Conservation (phyloP, 2,113 vertebrate genomes). For the Apaloderma vittatum region DNA sequence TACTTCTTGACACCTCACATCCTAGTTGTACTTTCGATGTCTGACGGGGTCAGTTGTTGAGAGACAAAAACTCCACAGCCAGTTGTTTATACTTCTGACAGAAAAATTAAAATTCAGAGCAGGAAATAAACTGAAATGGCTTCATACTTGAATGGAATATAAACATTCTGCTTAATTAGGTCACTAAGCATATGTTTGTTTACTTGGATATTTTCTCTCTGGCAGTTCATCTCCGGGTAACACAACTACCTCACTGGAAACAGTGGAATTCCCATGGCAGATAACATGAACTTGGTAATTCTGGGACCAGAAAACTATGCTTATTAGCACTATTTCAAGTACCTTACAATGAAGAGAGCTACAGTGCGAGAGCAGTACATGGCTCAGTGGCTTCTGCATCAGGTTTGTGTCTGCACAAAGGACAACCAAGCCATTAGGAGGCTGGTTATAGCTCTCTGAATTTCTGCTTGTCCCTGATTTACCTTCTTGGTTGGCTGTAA, state of each 20-base stretch:
- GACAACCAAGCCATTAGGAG: not conserved
- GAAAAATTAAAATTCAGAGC: slow-evolving; percentile 57
- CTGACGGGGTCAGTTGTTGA: not conserved
- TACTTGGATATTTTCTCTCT: slow-evolving; percentile 50
- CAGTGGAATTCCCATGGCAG: slow-evolving; percentile 2
- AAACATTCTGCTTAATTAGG: slow-evolving; percentile 68
- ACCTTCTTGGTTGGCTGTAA: not conserved
- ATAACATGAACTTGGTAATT: not conserved
- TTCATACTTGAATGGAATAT: slow-evolving; percentile 54
- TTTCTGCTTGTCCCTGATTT: slow-evolving; percentile 9
- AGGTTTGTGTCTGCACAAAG: not conserved
- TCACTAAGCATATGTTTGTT: slow-evolving; percentile 67
- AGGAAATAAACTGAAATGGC: slow-evolving; percentile 56
- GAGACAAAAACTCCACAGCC: slow-evolving; percentile 9
- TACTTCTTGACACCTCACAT: not conserved
- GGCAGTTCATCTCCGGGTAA: slow-evolving; percentile 50
- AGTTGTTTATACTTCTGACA: slow-evolving; percentile 41
- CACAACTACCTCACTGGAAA: not conserved
- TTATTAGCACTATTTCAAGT: not conserved
- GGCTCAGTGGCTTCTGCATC: not conserved
- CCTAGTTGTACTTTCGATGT: not conserved
- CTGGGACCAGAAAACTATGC: not conserved
- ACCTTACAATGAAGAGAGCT: not conserved
- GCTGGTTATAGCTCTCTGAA: not conserved
- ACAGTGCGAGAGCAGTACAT: not conserved